Conservation (phyloP, 2,888 invertebrate species). For the Chironomus tentans region DNA sequence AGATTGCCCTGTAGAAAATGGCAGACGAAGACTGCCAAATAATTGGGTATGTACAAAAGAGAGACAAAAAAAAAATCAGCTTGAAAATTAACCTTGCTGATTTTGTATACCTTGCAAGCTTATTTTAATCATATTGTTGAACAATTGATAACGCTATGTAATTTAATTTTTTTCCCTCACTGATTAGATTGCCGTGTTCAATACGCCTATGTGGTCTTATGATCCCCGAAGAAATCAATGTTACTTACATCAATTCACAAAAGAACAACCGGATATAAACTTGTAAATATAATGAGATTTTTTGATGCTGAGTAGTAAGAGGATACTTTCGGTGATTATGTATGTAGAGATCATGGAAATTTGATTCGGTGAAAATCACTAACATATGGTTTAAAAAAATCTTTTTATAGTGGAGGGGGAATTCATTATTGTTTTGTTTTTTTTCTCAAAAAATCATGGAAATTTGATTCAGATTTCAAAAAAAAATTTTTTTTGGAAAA, state of each 20-base stretch:
- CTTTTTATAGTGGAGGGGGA: too few relatives aligned
- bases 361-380: too few relatives aligned
- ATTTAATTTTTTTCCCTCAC: background rate
- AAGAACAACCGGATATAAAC: conserved; percentile 70
- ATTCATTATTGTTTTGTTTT: too few relatives aligned
- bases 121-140: background rate
- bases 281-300: conserved; percentile 31
- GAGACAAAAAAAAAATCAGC: background rate
- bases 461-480: too few relatives aligned
- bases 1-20: conserved; percentile 21
- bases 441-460: too few relatives aligned
- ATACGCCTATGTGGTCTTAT: conserved; percentile 68
- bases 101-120: background rate
- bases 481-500: too few relatives aligned
- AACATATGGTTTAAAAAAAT: too few relatives aligned
- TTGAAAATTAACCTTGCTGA: background rate
- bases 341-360: background rate
- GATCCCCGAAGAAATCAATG: conserved; percentile 54
- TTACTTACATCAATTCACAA: conserved; percentile 71
- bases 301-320: too few relatives aligned
- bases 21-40: conserved; percentile 42
- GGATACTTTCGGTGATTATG: too few relatives aligned
- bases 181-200: conserved; percentile 43
- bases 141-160: background rate
- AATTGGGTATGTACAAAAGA: conserved; percentile 43